Conservation (phyloP, 2,797 vertebrate genomes). For the Hipposideros larvatus region DNA sequence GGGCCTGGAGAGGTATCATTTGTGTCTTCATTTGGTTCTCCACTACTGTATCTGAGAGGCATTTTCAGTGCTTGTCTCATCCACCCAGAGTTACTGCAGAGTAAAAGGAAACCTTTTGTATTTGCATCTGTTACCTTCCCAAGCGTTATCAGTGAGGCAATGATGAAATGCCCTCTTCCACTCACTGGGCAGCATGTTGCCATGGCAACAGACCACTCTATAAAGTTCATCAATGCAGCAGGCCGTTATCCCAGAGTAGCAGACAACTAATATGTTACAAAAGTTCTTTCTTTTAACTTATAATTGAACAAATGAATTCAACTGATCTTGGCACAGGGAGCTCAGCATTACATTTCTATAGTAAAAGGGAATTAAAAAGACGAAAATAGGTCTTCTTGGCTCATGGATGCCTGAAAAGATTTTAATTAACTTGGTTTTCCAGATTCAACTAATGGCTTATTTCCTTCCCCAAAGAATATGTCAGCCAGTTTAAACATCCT, state of each 20-base stretch:
- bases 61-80: background rate
- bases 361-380: conserved; percentile 7
- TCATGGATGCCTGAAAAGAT: background rate
- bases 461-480: background rate
- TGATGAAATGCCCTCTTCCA: background rate
- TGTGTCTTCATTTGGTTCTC: conserved; percentile 25
- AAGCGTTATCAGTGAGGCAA: background rate
- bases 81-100: background rate
- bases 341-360: background rate
- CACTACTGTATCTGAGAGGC: background rate
- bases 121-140: background rate
- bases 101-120: conserved; percentile 18
- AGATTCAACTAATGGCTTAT: background rate
- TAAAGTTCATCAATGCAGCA: conserved; percentile 37
- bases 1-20: background rate
- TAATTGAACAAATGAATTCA: conserved; percentile 62
- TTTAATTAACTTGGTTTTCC: conserved; percentile 68
- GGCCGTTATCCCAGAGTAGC: conserved; percentile 60
- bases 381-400: background rate
- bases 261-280: conserved; percentile 2
- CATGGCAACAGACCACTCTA: conserved; percentile 64
- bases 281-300: conserved; percentile 26
- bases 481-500: background rate
- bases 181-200: background rate
- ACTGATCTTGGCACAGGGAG: background rate